A percentile compares a stretch with the other conserved stretches of the same genome.
phyloP scores from a whole-genome alignment of 2,113 vertebrate species.

The Petromus typicus region DNA sequence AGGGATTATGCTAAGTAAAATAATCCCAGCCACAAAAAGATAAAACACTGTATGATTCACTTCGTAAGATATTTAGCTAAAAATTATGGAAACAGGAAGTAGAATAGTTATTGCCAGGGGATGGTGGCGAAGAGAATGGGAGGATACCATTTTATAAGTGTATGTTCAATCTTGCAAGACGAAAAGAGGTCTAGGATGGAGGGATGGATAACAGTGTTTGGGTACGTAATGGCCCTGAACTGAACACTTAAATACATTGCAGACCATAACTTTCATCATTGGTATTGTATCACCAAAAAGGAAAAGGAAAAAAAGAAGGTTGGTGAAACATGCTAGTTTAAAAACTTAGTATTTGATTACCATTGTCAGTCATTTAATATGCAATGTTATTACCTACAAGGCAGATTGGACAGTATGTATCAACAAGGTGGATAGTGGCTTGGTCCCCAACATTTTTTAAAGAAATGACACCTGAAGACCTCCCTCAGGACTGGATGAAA shows the following conservation, averaged over 20 bases:
- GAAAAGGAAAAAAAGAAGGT: neutral
- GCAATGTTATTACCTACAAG: neutral
- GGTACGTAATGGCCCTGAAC: no score
- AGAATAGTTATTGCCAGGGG: neutral
- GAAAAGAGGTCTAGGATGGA: neutral
- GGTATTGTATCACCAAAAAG: neutral
- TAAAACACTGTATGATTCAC: neutral
- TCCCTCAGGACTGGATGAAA: neutral
- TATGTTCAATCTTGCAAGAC: neutral
- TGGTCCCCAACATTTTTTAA: neutral
- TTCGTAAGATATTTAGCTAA: neutral
- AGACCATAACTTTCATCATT: neutral
- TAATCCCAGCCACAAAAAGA: neutral
- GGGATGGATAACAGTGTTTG: neutral
- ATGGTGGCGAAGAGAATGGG: no score
- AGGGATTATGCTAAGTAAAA: neutral
- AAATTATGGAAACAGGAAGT: neutral
- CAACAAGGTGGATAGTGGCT: neutral
- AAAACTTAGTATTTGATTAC: neutral
- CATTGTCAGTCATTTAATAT: neutral
- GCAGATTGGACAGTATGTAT: neutral
- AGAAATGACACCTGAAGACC: neutral
- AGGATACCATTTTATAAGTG: neutral
- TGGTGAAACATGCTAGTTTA: neutral
- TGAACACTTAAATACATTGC: neutral